Evolutionary conservation across 2,797 vertebrate genomes (phyloP).

Genomic region (Cryptoblepharus egeriae): DNA sequence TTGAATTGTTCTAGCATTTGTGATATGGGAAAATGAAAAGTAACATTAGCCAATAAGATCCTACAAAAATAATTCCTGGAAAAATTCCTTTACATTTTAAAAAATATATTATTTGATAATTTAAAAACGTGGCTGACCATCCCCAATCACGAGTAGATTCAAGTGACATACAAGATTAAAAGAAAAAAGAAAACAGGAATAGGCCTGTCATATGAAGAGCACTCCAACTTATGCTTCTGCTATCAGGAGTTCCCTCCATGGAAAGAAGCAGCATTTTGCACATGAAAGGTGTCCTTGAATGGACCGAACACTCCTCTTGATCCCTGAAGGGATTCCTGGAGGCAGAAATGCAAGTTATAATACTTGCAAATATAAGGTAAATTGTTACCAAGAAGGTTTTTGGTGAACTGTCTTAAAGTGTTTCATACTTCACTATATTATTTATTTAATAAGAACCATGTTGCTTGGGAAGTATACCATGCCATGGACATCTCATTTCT

Average conservation of each 20-base stretch:
- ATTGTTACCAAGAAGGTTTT: not conserved
- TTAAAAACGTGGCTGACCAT: not conserved
- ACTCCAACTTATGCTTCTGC: too few relatives aligned
- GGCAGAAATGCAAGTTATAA: too few relatives aligned
- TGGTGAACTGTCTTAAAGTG: not conserved
- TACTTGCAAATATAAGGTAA: not conserved
- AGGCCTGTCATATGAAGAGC: not conserved
- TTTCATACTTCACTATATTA: not conserved
- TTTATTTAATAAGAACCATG: not conserved
- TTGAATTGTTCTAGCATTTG: not conserved
- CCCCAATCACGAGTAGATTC: not conserved
- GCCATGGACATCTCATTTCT: not conserved
- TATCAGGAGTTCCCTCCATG: too few relatives aligned
- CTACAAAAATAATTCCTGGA: not conserved
- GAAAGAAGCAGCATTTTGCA: too few relatives aligned
- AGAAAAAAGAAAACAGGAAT: too few relatives aligned
- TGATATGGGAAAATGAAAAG: not conserved
- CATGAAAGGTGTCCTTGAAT: too few relatives aligned
- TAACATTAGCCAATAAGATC: not conserved
- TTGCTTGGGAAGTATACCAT: not conserved
- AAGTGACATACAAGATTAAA: not conserved
- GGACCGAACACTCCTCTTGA: too few relatives aligned
- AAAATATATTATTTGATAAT: too few relatives aligned
- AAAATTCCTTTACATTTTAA: not conserved
- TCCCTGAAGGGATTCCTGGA: too few relatives aligned